A percentile compares a stretch with the other conserved stretches of the same genome.
These are phyloP conservation scores for Ptyas mucosa DNA, from an alignment of 2,113 vertebrate species.

Conservation along the genomic window DNA sequence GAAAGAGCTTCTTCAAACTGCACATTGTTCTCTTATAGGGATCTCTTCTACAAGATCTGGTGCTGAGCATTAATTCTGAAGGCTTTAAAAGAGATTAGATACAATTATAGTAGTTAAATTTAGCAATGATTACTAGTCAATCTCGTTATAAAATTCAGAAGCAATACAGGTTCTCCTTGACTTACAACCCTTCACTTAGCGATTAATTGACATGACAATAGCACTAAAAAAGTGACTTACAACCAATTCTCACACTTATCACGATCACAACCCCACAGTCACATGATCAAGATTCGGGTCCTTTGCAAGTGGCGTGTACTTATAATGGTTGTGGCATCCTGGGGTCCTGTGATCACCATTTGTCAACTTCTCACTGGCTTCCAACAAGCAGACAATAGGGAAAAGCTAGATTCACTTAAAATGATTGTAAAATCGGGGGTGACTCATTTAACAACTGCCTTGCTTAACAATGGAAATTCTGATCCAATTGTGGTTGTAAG, in stretches of 20 bases:
- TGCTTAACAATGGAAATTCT: not conserved
- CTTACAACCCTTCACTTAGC: not conserved
- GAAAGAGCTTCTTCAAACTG: not conserved
- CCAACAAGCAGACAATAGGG: not conserved
- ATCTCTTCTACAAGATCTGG: not conserved
- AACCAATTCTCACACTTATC: not conserved
- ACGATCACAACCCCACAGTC: not conserved
- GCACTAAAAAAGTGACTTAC: not conserved
- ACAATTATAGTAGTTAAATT: not conserved
- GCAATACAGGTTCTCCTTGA: not conserved
- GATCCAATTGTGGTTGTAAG: not conserved
- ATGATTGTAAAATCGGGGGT: too few species aligned
- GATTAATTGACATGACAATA: not conserved
- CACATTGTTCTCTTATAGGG: not conserved
- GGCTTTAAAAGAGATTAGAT: not conserved
- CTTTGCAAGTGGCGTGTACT: not conserved
- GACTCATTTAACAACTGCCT: not conserved
- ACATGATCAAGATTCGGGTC: not conserved
- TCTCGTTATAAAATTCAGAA: not conserved
- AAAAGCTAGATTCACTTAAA: too few species aligned
- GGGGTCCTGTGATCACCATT: not conserved
- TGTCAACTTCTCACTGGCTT: not conserved
- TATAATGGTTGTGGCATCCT: not conserved
- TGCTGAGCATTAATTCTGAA: not conserved
- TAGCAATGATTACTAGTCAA: not conserved